Base-by-base conservation (phyloP, 2,888 invertebrate genomes). In the Amphipyra tragopoginis region DNA sequence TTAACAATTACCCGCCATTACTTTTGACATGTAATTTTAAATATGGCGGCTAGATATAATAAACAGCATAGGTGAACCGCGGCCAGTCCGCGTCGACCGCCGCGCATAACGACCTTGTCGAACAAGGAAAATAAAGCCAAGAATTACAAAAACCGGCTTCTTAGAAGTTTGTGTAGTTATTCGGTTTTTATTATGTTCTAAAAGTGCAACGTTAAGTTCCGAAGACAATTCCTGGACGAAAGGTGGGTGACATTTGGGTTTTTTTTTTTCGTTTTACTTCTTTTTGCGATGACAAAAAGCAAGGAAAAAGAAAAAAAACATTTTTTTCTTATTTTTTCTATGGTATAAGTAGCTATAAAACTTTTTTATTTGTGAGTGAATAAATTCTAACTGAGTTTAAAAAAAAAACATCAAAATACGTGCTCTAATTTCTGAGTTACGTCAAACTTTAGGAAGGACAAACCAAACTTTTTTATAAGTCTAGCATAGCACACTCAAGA, bases 101-200 rank as follows among this genome's bases (percentile, higher is more conserved):
- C 43, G 70, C 62, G 33, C 44, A 26, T 9, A 7, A 15, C 74
- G 75, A 70, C 75, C 75, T 77, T 75, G 78, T 26, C 29, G 13
- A 1, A 77, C 60, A 29, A 74, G 76, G 64, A 75, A 73, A 79
- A 78, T 50, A 50, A 21, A 48, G 11, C 69, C 5, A 58, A 53
- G 36, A 62, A 58, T 51, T 36, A 68, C 40, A 58, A 59, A 60
- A 75, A 77, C 78, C 63, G 52, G 63, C 66, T 77, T 77, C 53
- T 36, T 9, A 57, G 66, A 74, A 75, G 34, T 40, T 34, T 26
- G 43, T 40, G 70, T 51, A 26, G 29, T 52, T 58, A 26, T 61
- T 42, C 42, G 5, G 42, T 33, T 10, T 33, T 47, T 58, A 64
- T 36, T 64, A 70, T 72, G 75, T 59, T 75, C 0, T 64, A 59